Conservation (phyloP, 2,797 vertebrate genomes). For the Pteropus rufus region DNA sequence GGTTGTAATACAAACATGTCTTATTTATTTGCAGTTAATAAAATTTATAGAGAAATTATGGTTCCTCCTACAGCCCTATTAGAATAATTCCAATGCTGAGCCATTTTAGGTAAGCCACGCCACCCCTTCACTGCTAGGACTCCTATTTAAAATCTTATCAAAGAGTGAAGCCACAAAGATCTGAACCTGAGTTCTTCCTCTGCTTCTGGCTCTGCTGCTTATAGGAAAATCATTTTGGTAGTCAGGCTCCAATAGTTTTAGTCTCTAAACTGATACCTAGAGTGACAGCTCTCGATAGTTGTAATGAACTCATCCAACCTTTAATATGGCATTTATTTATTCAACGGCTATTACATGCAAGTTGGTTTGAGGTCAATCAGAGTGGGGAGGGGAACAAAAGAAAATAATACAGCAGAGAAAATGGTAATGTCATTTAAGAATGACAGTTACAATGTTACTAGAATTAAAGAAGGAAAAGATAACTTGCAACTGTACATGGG, state of each 20-base stretch:
- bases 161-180: neutral
- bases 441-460: fast-evolving
- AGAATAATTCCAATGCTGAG: neutral
- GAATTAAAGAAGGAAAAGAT: neutral
- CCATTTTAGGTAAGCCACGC: neutral
- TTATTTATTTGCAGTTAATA: neutral
- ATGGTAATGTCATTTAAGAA: neutral
- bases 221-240: neutral
- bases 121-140: neutral
- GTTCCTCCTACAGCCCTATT: neutral
- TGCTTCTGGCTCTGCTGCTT: neutral
- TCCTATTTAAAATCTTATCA: neutral
- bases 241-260: neutral
- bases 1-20: neutral
- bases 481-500: fast-evolving
- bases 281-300: neutral
- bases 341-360: neutral
- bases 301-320: neutral
- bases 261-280: neutral
- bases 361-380: neutral
- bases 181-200: neutral
- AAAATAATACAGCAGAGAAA: neutral
- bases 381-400: neutral
- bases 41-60: neutral
- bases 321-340: neutral